phyloP scores from a whole-genome alignment of 2,797 vertebrate genomes.

The Pseudotriccus pelzelni region DNA sequence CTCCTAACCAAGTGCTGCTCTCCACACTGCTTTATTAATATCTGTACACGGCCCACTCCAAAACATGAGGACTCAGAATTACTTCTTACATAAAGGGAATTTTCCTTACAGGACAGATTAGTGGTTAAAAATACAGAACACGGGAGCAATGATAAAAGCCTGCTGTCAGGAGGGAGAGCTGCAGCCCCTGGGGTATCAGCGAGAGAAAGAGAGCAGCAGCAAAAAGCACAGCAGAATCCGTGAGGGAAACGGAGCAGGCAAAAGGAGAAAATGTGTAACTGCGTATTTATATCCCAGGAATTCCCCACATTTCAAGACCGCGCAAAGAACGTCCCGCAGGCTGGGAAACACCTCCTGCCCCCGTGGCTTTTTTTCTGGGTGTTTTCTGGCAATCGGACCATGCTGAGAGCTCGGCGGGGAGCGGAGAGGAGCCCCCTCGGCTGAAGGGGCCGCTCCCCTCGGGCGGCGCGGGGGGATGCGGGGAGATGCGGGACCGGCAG shows the following conservation, averaged over 20 bases:
- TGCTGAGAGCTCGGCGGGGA: neutral
- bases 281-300: neutral
- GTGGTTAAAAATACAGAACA: neutral
- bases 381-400: neutral
- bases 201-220: neutral
- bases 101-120: neutral
- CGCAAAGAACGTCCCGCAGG: neutral
- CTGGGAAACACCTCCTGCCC: neutral
- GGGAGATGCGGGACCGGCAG: neutral
- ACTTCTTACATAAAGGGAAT: neutral
- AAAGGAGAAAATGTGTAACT: neutral
- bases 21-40: neutral
- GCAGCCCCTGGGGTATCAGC: neutral
- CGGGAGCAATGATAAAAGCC: fast-evolving
- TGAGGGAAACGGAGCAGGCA: neutral
- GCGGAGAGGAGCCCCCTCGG: neutral
- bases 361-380: neutral
- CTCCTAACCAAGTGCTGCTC: neutral
- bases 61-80: neutral
- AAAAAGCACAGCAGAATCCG: no score
- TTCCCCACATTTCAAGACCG: neutral
- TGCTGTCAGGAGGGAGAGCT: neutral
- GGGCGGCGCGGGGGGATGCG: neutral
- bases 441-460: neutral
- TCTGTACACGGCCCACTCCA: neutral